phyloP scores from a whole-genome alignment of 2,797 vertebrate species.

The Onychomys torridus region DNA sequence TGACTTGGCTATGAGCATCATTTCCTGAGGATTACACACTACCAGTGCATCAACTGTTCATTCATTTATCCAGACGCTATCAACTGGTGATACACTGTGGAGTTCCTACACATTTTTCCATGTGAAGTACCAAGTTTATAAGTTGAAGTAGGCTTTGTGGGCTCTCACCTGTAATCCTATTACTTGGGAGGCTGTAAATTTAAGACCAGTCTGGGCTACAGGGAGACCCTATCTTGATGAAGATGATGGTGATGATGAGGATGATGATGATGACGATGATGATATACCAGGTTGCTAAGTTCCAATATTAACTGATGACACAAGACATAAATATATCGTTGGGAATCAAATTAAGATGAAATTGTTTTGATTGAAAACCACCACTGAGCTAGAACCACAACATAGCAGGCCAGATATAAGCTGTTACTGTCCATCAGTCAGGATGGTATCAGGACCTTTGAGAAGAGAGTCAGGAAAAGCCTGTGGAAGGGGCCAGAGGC shows the following conservation, averaged over 20 bases:
- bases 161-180: not conserved
- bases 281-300: not conserved
- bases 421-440: not conserved
- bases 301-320: not conserved
- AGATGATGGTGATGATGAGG: not conserved
- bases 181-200: not conserved
- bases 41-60: rapidly evolving
- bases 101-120: not conserved
- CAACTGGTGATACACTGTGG: rapidly evolving
- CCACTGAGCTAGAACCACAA: not conserved
- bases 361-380: not conserved
- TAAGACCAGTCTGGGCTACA: not conserved
- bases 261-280: not conserved
- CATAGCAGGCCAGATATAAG: not conserved
- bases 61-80: not conserved
- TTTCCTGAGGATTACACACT: rapidly evolving
- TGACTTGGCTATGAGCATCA: rapidly evolving
- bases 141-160: not conserved
- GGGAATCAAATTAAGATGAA: not conserved
- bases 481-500: too few species aligned
- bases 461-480: rapidly evolving
- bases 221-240: not conserved
- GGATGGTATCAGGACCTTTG: rapidly evolving
- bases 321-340: not conserved
- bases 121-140: not conserved